Conservation (phyloP, 2,113 vertebrate species). For the Melozone crissalis region DNA sequence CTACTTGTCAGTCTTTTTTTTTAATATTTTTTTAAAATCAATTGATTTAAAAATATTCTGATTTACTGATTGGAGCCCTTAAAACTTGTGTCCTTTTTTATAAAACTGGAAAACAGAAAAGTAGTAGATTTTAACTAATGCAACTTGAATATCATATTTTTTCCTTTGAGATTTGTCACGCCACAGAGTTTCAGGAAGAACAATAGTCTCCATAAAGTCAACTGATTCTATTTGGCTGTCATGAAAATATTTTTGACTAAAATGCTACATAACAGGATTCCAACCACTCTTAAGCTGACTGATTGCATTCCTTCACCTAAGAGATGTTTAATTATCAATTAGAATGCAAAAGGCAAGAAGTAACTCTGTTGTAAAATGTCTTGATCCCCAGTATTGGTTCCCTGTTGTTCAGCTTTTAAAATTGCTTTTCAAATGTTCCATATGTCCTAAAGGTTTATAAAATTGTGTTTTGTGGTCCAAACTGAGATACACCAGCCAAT, state of each 20-base stretch:
- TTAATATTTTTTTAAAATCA: rapidly evolving
- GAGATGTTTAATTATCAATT: background rate
- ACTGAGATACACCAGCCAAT: background rate
- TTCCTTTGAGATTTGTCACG: background rate
- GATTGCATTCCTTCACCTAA: background rate
- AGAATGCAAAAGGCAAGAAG: background rate
- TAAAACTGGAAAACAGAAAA: background rate
- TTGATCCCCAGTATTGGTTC: background rate
- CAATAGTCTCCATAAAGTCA: background rate
- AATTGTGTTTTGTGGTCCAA: background rate
- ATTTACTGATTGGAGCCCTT: background rate
- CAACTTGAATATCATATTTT: rapidly evolving
- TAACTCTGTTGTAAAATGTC: background rate
- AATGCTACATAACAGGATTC: background rate
- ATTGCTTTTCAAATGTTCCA: background rate
- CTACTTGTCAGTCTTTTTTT: background rate
- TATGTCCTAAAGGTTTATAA: background rate
- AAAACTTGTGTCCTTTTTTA: background rate
- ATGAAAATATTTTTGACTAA: background rate
- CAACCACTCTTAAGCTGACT: rapidly evolving
- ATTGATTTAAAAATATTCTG: background rate
- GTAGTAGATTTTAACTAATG: background rate
- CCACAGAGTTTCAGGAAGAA: background rate
- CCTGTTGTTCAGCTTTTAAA: background rate
- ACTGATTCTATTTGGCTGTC: background rate